Evolutionary conservation across 2,888 invertebrate species (phyloP).

Genomic region (Stenotaenia linearis): DNA sequence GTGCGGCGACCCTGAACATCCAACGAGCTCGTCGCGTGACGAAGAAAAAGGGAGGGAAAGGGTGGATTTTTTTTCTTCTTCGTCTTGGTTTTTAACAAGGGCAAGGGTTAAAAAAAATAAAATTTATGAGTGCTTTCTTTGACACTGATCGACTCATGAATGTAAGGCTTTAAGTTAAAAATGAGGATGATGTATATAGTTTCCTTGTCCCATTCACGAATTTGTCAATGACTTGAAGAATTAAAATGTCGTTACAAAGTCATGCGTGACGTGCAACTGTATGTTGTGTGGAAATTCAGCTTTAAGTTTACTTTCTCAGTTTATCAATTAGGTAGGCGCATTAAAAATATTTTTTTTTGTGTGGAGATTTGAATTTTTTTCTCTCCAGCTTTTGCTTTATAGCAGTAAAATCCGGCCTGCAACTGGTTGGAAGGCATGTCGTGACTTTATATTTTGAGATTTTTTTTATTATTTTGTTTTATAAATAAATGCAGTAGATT

Average conservation of each 20-base stretch:
- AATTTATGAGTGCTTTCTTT: background rate
- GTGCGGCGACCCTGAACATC: slow-evolving; percentile 11
- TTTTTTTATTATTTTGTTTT: background rate
- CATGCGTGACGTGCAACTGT: background rate
- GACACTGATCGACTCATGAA: background rate
- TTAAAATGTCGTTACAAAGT: background rate
- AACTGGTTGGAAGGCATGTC: background rate
- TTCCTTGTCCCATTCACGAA: slow-evolving; percentile 14
- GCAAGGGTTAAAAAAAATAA: background rate
- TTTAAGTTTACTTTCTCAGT: background rate
- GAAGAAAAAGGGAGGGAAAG: background rate
- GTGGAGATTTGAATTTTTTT: background rate
- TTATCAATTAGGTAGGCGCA: no score
- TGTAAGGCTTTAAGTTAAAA: background rate
- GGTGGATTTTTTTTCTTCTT: background rate
- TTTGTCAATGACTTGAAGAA: background rate
- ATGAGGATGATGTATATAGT: background rate
- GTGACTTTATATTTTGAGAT: background rate
- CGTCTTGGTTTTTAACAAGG: no score
- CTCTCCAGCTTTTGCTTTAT: background rate
- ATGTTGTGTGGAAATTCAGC: background rate
- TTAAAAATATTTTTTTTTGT: no score
- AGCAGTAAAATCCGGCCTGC: background rate
- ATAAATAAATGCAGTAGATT: background rate
- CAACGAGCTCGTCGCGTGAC: background rate